Conservation (phyloP, 2,797 vertebrate species). For the Crypturellus tataupa region DNA sequence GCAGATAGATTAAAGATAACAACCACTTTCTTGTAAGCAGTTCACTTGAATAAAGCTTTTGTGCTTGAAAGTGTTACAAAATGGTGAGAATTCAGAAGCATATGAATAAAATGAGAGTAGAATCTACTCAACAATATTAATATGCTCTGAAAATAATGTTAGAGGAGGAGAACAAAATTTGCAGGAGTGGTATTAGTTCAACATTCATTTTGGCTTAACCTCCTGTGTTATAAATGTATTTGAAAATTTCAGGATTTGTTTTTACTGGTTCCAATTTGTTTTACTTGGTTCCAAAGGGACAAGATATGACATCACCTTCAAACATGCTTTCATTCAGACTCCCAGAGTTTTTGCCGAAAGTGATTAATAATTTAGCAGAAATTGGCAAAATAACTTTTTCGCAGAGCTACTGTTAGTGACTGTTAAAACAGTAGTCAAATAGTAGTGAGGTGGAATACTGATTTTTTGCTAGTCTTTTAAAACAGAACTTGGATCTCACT, state of each 20-base stretch:
- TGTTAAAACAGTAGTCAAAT: neutral
- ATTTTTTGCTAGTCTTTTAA: neutral
- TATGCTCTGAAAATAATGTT: neutral
- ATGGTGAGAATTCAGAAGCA: neutral
- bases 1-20: slow-evolving; percentile 54
- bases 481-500: neutral
- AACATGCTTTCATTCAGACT: neutral
- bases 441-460: neutral
- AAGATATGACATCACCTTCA: neutral
- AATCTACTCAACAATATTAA: neutral
- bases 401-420: neutral
- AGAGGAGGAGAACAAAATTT: neutral
- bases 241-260: neutral
- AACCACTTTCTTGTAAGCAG: slow-evolving; percentile 46
- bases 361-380: neutral
- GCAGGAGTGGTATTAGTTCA: neutral
- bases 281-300: neutral
- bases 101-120: neutral
- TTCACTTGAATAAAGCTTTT: slow-evolving; percentile 50
- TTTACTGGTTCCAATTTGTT: neutral
- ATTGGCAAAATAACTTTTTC: neutral
- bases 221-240: neutral
- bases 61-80: slow-evolving; percentile 24
- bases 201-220: neutral
- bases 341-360: neutral